These are phyloP conservation scores for Cabera pusaria DNA, from an alignment of 2,888 invertebrate genomes.

Conservation along the genomic window DNA sequence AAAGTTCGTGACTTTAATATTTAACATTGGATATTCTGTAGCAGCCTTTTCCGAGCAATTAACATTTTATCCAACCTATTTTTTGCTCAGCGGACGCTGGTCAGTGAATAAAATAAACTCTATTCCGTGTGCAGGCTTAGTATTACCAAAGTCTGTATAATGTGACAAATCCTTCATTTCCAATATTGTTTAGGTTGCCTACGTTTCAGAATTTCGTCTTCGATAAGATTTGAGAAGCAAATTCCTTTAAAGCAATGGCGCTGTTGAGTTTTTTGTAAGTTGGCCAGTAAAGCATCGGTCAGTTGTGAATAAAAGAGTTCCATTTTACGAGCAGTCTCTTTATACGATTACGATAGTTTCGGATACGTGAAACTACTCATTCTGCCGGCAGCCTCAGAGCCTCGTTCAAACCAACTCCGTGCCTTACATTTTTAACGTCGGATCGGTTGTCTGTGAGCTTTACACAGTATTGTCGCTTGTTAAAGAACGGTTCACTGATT, in stretches of 20 bases:
- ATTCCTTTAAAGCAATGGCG: too few relatives aligned
- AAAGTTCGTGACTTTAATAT: constrained; percentile 18
- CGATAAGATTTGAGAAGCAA: too few relatives aligned
- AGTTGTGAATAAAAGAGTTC: constrained; percentile 10
- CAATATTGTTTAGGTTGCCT: too few relatives aligned
- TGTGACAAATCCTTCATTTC: too few relatives aligned
- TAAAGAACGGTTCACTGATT: too few relatives aligned
- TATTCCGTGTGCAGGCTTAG: constrained; percentile 1
- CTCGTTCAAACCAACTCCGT: constrained; percentile 15
- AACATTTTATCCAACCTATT: background rate
- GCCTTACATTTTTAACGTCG: constrained; percentile 17
- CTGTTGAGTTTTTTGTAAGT: constrained; percentile 1
- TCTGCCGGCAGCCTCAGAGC: constrained; percentile 15
- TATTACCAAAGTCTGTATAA: too few relatives aligned
- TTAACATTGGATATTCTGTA: constrained; percentile 7
- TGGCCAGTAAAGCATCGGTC: constrained; percentile 5
- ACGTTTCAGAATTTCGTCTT: too few relatives aligned
- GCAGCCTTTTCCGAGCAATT: constrained; percentile 4
- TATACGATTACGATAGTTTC: constrained; percentile 21
- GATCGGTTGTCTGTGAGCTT: constrained; percentile 3
- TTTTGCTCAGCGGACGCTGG: background rate
- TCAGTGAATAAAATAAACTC: background rate
- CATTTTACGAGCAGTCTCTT: constrained; percentile 14
- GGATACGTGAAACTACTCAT: constrained; percentile 20
- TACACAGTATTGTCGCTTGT: constrained; percentile 5